Evolutionary conservation across 2,113 vertebrate species (phyloP).

Genomic region (Poecile atricapillus): DNA sequence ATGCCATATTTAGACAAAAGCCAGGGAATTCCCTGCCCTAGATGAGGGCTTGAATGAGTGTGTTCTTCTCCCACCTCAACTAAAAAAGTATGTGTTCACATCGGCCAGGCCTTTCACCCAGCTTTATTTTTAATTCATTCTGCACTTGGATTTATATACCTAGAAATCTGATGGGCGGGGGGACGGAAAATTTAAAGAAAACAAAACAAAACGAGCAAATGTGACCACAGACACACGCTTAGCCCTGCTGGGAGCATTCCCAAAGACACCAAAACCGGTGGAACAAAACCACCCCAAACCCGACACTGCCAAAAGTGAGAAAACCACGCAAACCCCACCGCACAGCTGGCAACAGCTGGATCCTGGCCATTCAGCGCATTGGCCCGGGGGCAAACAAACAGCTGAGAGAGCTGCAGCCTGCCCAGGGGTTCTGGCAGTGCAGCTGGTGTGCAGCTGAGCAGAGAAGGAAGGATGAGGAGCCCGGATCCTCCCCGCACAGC

Average conservation of each 20-base stretch:
- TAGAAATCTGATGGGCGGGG: background rate
- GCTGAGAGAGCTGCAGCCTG: rapidly evolving
- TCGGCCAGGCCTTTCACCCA: background rate
- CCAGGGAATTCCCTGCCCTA: constrained; percentile 69
- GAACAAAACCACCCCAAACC: background rate
- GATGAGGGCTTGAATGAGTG: background rate
- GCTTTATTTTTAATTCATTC: background rate
- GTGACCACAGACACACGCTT: background rate
- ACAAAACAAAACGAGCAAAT: background rate
- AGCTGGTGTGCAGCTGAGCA: background rate
- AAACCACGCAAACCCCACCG: background rate
- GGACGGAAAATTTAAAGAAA: background rate
- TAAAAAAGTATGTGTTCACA: background rate
- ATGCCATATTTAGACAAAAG: constrained; percentile 79
- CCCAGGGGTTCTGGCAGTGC: background rate
- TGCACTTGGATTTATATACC: background rate
- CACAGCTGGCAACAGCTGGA: background rate
- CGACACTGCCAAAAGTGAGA: background rate
- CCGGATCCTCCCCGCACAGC: rapidly evolving
- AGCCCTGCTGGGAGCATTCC: background rate
- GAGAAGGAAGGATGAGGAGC: background rate
- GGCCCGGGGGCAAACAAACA: background rate
- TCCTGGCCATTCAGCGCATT: background rate
- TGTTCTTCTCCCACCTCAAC: background rate
- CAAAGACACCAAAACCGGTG: background rate